Base-by-base conservation (phyloP, 2,888 invertebrate species). In the Neoaliturus tenellus region DNA sequence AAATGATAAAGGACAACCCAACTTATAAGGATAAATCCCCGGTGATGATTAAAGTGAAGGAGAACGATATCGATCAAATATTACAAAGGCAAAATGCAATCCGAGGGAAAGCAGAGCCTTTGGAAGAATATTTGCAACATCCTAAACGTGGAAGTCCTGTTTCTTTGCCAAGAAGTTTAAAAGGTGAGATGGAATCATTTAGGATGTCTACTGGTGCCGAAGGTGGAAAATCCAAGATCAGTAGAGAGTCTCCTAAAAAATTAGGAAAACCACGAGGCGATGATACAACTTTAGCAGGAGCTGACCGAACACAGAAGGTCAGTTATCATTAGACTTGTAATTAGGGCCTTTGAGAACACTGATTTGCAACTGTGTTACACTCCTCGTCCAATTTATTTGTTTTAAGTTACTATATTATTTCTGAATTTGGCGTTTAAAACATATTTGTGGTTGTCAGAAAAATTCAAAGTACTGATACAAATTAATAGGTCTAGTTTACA, bases 21-120 rank as follows among this genome's bases (percentile, higher is more conserved):
- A 55, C 31, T 1, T 78, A 51, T 23, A 78, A 31, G 20, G 78
- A 35, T 25, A 55, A 78, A 35, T 55, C 55, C 17, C 78, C 51
- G 10, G 78, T 75, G 1, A 75, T 75, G 73, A 75, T 75, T n/a
- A 75, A 75, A 41, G 39, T 75, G 73, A 75, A 44, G 17, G 73
- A 75, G 25, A 41, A 75, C 17, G 73, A 75, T 23, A 41, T 75
- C n/a, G 73, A 75, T 28, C 44, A 44, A 25, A 44, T 75, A 44
- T 39, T 75, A 20, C 12, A 62, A 17, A 31, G 62, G 28, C 8
- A 62, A 62, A 1, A 12, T 0, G 28, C 14, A 17, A 62, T 62
- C 25, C 8, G 62, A 25, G 62, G 62, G 20, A 62, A 28, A 20
- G 62, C 62, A 14, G 62, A 62, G 14, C 62, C 62, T 62, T 31